Conservation (phyloP, 2,113 vertebrate species). For the Felis catus region DNA sequence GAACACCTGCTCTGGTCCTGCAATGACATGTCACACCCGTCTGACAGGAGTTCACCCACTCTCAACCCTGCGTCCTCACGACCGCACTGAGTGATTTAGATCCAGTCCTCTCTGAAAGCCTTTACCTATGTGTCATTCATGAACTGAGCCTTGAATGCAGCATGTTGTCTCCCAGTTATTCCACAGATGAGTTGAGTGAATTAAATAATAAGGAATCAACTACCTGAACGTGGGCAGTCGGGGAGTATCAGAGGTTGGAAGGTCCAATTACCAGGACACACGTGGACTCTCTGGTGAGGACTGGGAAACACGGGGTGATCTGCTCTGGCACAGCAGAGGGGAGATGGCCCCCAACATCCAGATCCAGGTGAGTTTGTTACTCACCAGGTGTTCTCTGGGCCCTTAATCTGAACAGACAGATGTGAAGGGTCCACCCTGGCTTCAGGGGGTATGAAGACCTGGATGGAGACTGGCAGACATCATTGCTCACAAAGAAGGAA, state of each 20-base stretch:
- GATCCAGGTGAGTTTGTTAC: background rate
- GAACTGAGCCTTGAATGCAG: background rate
- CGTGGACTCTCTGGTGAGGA: background rate
- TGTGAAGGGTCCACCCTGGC: background rate
- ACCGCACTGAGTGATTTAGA: background rate
- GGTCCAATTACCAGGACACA: background rate
- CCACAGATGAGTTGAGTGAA: background rate
- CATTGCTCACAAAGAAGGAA: background rate
- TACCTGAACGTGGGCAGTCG: background rate
- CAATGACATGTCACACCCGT: background rate
- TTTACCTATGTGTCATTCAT: background rate
- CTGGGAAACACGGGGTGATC: background rate
- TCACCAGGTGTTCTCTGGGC: background rate
- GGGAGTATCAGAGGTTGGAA: background rate
- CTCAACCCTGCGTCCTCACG: background rate
- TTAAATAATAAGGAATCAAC: background rate
- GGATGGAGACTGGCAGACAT: background rate
- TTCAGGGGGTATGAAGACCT: background rate
- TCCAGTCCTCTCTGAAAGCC: background rate
- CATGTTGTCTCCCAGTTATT: background rate
- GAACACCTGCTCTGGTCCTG: background rate
- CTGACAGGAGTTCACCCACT: too few relatives aligned
- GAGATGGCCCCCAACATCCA: background rate
- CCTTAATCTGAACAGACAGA: background rate
- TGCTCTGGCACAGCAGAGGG: background rate